A percentile compares a stretch with the other conserved stretches of the same genome.
Evolutionary conservation across 1,140 invertebrate genomes (phyloP).

Genomic region (Leguminivora glycinivorella): DNA sequence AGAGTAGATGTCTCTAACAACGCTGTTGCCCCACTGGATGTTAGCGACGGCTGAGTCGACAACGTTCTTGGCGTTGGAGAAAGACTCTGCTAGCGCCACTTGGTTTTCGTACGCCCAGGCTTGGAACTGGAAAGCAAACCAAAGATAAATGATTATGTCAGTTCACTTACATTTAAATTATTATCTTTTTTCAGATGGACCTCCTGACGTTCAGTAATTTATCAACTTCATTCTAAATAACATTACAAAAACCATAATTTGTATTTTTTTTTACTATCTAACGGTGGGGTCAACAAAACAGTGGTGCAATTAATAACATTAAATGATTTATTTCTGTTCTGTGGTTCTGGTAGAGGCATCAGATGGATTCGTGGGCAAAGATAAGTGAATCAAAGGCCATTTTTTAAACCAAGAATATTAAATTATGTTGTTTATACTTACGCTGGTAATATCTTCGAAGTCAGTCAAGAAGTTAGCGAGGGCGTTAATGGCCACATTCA

Average conservation of each 20-base stretch:
- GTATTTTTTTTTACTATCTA: too few relatives aligned
- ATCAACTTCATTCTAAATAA: too few relatives aligned
- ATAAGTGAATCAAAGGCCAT: too few relatives aligned
- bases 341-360: too few relatives aligned
- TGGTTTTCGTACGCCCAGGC: constrained; percentile 58
- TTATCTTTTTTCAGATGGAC: too few relatives aligned
- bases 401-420: background rate
- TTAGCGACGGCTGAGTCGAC: constrained; percentile 50
- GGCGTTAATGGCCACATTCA: constrained; percentile 45
- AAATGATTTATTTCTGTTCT: too few relatives aligned
- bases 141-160: background rate
- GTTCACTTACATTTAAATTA: too few relatives aligned
- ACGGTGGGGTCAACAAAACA: too few relatives aligned
- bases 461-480: constrained; percentile 54
- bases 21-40: constrained; percentile 56
- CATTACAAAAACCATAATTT: too few relatives aligned
- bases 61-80: constrained; percentile 43
- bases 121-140: constrained; percentile 60
- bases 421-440: constrained; percentile 36
- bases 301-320: too few relatives aligned
- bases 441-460: constrained; percentile 49
- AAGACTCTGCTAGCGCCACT: constrained; percentile 43
- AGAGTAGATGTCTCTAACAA: constrained; percentile 44
- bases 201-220: too few relatives aligned
- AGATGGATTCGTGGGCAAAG: too few relatives aligned